A percentile compares a stretch with the other conserved stretches of the same genome.
phyloP scores from a whole-genome alignment of 2,113 vertebrate genomes.

The Neolamprologus caudopunctatus region DNA sequence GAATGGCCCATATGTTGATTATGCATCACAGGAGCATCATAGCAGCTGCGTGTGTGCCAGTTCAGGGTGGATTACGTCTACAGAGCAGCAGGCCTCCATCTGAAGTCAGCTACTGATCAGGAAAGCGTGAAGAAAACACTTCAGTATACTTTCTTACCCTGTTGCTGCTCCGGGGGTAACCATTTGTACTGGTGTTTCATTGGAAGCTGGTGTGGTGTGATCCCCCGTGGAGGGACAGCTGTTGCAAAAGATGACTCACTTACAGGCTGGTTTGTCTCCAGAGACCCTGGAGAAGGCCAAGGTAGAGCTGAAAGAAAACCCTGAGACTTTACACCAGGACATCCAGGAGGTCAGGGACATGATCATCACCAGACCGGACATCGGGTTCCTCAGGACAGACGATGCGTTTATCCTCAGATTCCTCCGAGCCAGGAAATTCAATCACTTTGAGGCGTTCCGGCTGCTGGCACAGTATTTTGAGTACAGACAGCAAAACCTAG shows the following conservation, averaged over 20 bases:
- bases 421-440: conserved; percentile 93
- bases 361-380: conserved; percentile 98
- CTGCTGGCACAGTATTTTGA: conserved; percentile 97
- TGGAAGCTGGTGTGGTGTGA: background rate
- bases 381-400: conserved; percentile 96
- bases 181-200: background rate
- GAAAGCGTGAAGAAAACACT: background rate
- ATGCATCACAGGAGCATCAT: conserved; percentile 3
- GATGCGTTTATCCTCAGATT: conserved; percentile 96
- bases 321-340: conserved; percentile 95
- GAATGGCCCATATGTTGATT: background rate
- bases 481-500: conserved; percentile 96
- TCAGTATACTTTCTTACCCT: background rate
- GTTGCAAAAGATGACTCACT: conserved; percentile 86
- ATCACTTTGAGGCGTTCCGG: conserved; percentile 96
- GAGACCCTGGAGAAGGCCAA: conserved; percentile 98
- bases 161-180: conserved; percentile 29
- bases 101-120: conserved; percentile 41
- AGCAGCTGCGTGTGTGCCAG: conserved; percentile 26
- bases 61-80: conserved; percentile 51
- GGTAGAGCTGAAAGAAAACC: conserved; percentile 94
- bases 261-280: conserved; percentile 94
- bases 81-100: conserved; percentile 58
- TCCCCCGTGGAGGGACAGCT: conserved; percentile 30
- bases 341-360: conserved; percentile 99